Conservation (phyloP, 1,140 invertebrate species). For the Berghia stephanieae region DNA sequence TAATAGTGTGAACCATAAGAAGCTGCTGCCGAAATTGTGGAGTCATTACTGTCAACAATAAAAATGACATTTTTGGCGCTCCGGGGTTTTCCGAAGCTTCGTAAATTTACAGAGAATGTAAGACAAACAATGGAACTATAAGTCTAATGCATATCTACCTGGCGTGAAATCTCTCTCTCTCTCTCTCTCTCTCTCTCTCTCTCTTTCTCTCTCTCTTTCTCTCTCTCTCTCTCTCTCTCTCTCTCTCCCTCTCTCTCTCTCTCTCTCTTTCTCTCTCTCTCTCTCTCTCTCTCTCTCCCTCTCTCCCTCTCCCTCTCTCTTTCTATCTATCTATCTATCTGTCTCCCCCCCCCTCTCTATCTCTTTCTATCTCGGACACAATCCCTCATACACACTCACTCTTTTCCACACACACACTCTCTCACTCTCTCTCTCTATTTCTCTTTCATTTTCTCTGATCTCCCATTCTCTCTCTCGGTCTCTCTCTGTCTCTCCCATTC, state of each 20-base stretch:
- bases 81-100: too few species aligned
- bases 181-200: not conserved
- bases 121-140: too few species aligned
- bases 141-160: too few species aligned
- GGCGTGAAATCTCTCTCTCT: not conserved
- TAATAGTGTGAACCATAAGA: too few species aligned
- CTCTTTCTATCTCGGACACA: too few species aligned
- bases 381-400: not conserved
- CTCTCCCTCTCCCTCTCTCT: too few species aligned
- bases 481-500: constrained; percentile 15
- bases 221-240: not conserved
- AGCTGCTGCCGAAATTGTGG: too few species aligned
- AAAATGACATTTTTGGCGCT: too few species aligned
- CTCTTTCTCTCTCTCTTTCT: not conserved
- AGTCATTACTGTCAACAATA: too few species aligned
- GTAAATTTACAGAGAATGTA: too few species aligned
- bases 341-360: constrained; percentile 5
- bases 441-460: not conserved
- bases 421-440: not conserved
- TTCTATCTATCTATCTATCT: too few species aligned
- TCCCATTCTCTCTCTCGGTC: constrained; percentile 11
- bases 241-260: not conserved
- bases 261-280: not conserved
- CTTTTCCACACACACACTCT: not conserved
- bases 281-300: not conserved